phyloP scores from a whole-genome alignment of 2,113 vertebrate species.

The Ictidomys tridecemlineatus region DNA sequence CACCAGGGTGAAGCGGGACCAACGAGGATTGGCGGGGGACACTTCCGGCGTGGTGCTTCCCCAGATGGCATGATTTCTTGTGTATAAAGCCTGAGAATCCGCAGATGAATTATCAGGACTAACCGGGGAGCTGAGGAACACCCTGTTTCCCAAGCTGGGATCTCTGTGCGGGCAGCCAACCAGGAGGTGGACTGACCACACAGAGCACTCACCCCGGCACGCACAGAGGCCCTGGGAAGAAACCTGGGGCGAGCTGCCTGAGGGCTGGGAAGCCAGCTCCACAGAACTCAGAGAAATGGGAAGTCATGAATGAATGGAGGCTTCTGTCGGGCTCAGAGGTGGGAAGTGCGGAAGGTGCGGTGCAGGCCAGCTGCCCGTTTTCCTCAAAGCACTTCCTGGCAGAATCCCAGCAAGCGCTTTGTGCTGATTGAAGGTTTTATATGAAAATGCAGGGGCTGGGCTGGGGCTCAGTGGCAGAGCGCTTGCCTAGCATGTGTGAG shows the following conservation, averaged over 20 bases:
- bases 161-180: fast-evolving
- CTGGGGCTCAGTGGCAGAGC: no score
- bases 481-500: no score
- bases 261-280: neutral
- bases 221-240: neutral
- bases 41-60: neutral
- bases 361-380: no score
- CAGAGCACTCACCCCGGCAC: no score
- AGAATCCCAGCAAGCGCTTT: neutral
- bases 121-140: no score
- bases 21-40: neutral
- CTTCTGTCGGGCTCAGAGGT: fast-evolving
- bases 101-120: no score
- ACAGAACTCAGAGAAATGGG: neutral
- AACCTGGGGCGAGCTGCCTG: neutral
- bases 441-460: neutral
- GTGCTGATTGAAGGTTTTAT: neutral
- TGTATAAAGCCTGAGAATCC: neutral
- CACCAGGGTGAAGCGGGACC: neutral
- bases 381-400: no score
- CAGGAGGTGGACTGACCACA: neutral
- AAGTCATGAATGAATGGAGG: no score
- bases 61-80: neutral
- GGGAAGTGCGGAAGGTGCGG: no score
- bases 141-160: no score